Percentiles rank a stretch among this genome's conserved stretches.
phyloP scores from a whole-genome alignment of 1,140 invertebrate species.

The Melipona quadrifasciata region DNA sequence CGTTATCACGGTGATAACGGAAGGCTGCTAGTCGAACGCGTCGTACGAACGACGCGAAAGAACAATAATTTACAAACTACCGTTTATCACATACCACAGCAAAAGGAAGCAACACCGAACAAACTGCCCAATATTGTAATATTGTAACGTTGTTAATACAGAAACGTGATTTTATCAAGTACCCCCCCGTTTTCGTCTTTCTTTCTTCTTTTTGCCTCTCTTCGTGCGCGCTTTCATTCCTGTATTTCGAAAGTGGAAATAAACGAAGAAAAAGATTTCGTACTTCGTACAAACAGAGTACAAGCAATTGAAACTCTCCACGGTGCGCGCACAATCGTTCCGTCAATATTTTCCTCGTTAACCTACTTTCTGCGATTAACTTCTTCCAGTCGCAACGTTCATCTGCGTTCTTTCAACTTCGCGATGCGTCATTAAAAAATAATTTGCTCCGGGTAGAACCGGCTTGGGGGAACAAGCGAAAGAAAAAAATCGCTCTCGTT shows the following conservation, averaged over 20 bases:
- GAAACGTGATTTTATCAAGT: constrained; percentile 60
- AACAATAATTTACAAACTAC: constrained; percentile 42
- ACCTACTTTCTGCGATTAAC: constrained; percentile 19
- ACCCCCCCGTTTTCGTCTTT: not conserved
- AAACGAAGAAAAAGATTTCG: not conserved
- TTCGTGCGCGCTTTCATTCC: no score
- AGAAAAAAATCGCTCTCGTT: not conserved
- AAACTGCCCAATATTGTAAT: constrained; percentile 56
- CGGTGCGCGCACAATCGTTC: not conserved
- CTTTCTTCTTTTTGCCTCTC: not conserved
- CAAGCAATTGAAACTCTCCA: not conserved
- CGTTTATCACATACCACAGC: constrained; percentile 2
- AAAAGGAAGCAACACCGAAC: constrained; percentile 44
- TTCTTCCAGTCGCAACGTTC: not conserved
- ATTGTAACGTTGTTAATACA: constrained; percentile 66
- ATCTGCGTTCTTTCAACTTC: no score
- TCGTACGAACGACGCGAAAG: not conserved
- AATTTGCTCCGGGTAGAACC: not conserved
- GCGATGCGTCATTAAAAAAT: not conserved
- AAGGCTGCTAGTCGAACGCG: constrained; percentile 33
- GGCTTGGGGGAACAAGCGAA: not conserved
- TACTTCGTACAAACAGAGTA: not conserved
- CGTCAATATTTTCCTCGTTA: constrained; percentile 14
- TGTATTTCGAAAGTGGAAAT: not conserved
- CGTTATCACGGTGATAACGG: constrained; percentile 14